Conservation (phyloP, 2,888 invertebrate species). For the Acrobasis repandana region DNA sequence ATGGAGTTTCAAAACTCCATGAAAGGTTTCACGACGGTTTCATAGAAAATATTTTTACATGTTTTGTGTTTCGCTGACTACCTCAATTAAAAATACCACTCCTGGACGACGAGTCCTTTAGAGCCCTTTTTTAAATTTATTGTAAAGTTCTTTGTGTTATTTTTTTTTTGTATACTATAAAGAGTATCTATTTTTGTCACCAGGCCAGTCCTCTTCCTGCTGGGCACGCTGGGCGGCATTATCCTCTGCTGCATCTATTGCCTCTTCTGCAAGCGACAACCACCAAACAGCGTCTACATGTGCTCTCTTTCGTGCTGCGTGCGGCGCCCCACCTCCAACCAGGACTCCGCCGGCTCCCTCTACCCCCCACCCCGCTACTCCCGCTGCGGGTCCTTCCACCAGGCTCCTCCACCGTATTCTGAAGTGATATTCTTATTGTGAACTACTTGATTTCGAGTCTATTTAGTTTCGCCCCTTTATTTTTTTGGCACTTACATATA, state of each 20-base stretch:
- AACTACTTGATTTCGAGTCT: constrained; percentile 39
- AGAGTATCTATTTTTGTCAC: constrained; percentile 1
- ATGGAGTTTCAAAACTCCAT: too few species aligned
- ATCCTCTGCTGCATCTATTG: constrained; percentile 87
- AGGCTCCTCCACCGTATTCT: constrained; percentile 92
- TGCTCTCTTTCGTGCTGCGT: constrained; percentile 69
- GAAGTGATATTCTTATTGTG: constrained; percentile 83
- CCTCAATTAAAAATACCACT: too few species aligned
- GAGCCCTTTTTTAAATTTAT: too few species aligned
- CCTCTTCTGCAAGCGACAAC: constrained; percentile 62
- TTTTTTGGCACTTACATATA: constrained; percentile 36
- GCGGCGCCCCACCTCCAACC: constrained; percentile 84
- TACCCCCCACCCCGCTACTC: constrained; percentile 93
- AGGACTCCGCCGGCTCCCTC: constrained; percentile 90
- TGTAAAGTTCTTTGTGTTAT: too few species aligned
- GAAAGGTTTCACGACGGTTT: too few species aligned
- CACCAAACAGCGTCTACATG: constrained; percentile 52
- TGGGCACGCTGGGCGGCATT: constrained; percentile 86
- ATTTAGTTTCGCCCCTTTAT: constrained; percentile 43
- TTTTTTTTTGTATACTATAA: neutral
- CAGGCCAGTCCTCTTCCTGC: constrained; percentile 87
- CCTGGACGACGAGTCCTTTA: too few species aligned
- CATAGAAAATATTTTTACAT: too few species aligned
- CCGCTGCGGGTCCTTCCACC: constrained; percentile 91
- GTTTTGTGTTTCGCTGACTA: too few species aligned